These are phyloP conservation scores for Drosophila eohydei DNA, from an alignment of 2,888 invertebrate genomes.

Conservation along the genomic window DNA sequence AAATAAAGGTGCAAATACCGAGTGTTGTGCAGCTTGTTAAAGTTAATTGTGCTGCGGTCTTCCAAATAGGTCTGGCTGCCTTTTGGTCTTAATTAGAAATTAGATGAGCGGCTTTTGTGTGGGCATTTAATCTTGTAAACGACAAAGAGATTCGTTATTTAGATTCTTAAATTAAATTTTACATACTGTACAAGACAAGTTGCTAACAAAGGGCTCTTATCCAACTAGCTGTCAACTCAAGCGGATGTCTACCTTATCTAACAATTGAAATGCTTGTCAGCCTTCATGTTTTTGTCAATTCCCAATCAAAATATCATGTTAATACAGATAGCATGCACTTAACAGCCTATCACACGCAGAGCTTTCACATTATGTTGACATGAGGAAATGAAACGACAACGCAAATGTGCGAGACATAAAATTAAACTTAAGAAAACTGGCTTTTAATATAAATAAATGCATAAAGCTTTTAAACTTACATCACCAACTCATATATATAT, in stretches of 20 bases:
- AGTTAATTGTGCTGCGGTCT: constrained; percentile 28
- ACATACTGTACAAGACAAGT: background rate
- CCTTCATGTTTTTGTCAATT: background rate
- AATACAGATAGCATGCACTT: background rate
- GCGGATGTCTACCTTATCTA: background rate
- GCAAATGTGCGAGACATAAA: background rate
- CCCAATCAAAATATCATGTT: background rate
- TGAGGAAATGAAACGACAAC: background rate
- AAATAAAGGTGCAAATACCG: constrained; percentile 8
- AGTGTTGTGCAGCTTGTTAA: constrained; percentile 3
- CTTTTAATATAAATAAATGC: background rate
- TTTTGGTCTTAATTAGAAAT: constrained; percentile 24
- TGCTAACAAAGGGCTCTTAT: background rate
- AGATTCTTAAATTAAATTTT: background rate
- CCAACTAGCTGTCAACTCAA: background rate
- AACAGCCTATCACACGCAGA: background rate
- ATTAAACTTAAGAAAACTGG: background rate
- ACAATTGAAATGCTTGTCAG: background rate
- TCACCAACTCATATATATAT: background rate
- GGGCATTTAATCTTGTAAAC: background rate
- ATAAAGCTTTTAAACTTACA: background rate
- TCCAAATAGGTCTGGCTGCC: background rate
- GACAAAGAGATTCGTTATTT: background rate
- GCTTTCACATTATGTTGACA: background rate
- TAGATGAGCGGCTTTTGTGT: background rate